Base-by-base conservation (phyloP, 1,140 invertebrate genomes). In the Heliconius congener region DNA sequence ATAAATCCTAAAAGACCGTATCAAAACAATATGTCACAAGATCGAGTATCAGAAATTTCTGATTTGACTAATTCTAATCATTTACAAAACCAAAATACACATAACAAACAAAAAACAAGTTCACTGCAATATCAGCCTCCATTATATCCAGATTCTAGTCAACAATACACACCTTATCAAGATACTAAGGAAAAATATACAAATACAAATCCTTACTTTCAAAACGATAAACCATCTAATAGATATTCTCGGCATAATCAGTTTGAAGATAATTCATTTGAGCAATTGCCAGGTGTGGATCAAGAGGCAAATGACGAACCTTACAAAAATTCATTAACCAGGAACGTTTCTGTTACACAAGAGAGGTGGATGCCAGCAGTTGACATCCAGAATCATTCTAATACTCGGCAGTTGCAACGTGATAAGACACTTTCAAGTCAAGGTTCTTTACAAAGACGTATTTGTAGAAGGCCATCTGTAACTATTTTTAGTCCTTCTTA, bases 391-490 rank as follows among this genome's bases (percentile, higher is more conserved):
- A 30, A 27, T 13, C 27, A 4, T 11, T 23, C 23, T 13, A 30
- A 27, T 5, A 3, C 11, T 27, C 60, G 27, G 3, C 60, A 27
- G 27, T 27, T 30, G 3, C 60, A 66, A 16, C 11, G 13, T 27
- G 60, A 66, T 16, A 30, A 27, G 23, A 5, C 60, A 13, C 19
- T 66, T 11, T 66, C 60, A 30, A 23, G n/a, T 78, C 76, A 71
- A 77, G 71, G 57, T 74, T 27, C 50, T 60, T 37, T 50, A 46
- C 8, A 9, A 30, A 27, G 60, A 4, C 27, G 13, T 66, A 11
- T 66, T 3, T 78, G 52, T 73, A 75, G 73, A 78, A 57, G 73
- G 60, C 57, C 80, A 60, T 73, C 80, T 4, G 70, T 77, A 39
- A 60, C 76, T n/a, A 77, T 79, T 30, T 39, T 74, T 27, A 79